Base-by-base conservation (phyloP, 2,113 vertebrate species). In the Pelecanus crispus region DNA sequence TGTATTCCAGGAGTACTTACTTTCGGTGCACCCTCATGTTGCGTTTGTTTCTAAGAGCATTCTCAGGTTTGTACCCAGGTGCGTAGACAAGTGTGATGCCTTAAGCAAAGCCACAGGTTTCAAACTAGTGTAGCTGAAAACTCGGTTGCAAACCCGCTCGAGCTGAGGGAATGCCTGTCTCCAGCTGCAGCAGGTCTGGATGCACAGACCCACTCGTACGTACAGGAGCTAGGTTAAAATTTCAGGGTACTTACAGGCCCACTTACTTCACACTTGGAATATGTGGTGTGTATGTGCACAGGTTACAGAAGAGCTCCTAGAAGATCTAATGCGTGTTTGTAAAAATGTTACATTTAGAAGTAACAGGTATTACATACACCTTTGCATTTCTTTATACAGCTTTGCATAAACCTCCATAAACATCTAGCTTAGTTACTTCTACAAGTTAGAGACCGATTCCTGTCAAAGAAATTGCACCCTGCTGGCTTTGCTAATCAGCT, bases 101-200 rank as follows among this genome's bases (percentile, higher is more conserved):
- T 44, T 36, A 9, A n/a, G 12, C 44, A 47, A 42, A 42, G 59
- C 21, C 0, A 1, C 18, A 8, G 5, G 21, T 59, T n/a, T 28
- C 24, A 32, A 45, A 9, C 12, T 13, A 4, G 11, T 3, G 11
- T 14, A 17, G 17, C 31, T 28, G 22, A 62, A 68, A 61, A 44
- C 25, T 24, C 4, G 1, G 5, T 7, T 40, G 25, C 38, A 58
- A 32, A n/a, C 10, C 13, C 1, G 0, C 36, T 18, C 4, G 1
- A 49, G 62, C 26, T 17, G 81, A 34, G 50, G 28, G 26, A 49
- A 32, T 3, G 11, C 17, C 5, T 0, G 1, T 19, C 25, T 26
- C 40, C 14, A 8, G 28, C 32, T 72, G 47, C 24, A 14, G 58
- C 21, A 28, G 18, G 12, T n/a, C 15, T 11, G 55, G 17, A 14